A percentile compares a stretch with the other conserved stretches of the same genome.
Evolutionary conservation across 2,888 invertebrate genomes (phyloP).

Genomic region (Luffia ferchaultella): DNA sequence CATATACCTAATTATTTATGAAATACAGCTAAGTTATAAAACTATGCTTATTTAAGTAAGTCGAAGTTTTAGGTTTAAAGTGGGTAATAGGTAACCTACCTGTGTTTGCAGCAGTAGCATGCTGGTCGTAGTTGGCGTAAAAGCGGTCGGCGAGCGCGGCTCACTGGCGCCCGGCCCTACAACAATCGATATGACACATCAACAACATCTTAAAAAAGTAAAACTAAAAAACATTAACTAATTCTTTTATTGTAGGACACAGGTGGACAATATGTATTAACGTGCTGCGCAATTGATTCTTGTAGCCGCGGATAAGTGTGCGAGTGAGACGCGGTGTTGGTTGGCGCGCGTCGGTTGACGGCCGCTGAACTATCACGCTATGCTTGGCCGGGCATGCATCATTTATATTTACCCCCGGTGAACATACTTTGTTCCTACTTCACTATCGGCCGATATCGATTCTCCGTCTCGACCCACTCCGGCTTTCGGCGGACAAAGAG

Average conservation of each 20-base stretch:
- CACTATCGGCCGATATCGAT: constrained; percentile 30
- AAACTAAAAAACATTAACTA: constrained; percentile 22
- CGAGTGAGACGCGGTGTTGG: constrained; percentile 27
- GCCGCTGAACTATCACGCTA: constrained; percentile 69
- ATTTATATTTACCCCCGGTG: constrained; percentile 65
- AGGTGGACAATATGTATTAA: background rate
- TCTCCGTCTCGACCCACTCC: constrained; percentile 20
- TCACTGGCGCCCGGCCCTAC: constrained; percentile 64
- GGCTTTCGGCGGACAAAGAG: background rate
- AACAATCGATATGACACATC: constrained; percentile 25
- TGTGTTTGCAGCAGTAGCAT: constrained; percentile 95
- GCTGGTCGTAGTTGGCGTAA: constrained; percentile 74
- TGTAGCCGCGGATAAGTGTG: constrained; percentile 9
- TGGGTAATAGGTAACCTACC: no score
- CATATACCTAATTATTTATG: no score
- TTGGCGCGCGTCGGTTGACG: constrained; percentile 38
- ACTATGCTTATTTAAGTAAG: no score
- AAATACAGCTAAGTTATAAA: no score
- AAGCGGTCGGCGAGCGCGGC: constrained; percentile 66
- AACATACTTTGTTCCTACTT: constrained; percentile 63
- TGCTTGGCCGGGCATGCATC: constrained; percentile 53
- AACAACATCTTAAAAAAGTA: background rate
- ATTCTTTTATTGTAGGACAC: background rate
- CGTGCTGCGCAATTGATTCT: background rate
- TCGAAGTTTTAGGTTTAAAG: no score